Percentiles rank a stretch among this genome's conserved stretches.
Conservation (phyloP, 2,797 vertebrate species). For the Arrhamphus sclerolepis region DNA sequence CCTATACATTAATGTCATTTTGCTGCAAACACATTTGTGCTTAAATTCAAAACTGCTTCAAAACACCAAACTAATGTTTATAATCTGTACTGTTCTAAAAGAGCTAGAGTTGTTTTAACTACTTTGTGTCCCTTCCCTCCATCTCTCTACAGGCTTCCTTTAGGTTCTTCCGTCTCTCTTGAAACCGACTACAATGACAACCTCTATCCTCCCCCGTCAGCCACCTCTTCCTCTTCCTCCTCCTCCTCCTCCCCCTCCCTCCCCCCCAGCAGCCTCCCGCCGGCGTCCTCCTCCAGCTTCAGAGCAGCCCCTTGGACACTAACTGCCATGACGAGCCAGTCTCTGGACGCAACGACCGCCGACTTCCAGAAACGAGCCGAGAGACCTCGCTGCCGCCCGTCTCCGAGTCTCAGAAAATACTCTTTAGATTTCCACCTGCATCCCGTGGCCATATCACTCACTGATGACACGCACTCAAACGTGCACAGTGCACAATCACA, state of each 20-base stretch:
- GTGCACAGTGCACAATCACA: background rate
- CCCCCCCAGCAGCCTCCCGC: constrained; percentile 25
- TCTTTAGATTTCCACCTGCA: constrained; percentile 69
- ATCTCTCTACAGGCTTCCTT: constrained; percentile 51
- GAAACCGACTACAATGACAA: constrained; percentile 64
- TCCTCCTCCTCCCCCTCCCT: constrained; percentile 62
- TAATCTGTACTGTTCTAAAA: background rate
- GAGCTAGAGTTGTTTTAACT: too few species aligned
- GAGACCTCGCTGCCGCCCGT: constrained; percentile 54
- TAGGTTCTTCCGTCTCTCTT: constrained; percentile 59
- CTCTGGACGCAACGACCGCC: constrained; percentile 46
- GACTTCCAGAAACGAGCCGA: constrained; percentile 32
- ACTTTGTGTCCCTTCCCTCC: background rate
- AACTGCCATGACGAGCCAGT: constrained; percentile 27
- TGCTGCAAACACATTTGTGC: too few species aligned
- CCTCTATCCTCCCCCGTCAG: constrained; percentile 63
- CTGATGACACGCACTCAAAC: constrained; percentile 4
- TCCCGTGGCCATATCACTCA: constrained; percentile 31
- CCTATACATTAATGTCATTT: too few species aligned
- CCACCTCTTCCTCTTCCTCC: constrained; percentile 67
- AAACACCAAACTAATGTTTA: too few species aligned
- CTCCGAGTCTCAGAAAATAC: constrained; percentile 72
- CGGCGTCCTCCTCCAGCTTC: constrained; percentile 12
- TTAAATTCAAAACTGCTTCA: too few species aligned
- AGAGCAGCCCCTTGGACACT: constrained; percentile 42